Percentiles rank a stretch among this genome's conserved stretches.
Evolutionary conservation across 1,140 invertebrate species (phyloP).

Genomic region (Agrypnia vestita): DNA sequence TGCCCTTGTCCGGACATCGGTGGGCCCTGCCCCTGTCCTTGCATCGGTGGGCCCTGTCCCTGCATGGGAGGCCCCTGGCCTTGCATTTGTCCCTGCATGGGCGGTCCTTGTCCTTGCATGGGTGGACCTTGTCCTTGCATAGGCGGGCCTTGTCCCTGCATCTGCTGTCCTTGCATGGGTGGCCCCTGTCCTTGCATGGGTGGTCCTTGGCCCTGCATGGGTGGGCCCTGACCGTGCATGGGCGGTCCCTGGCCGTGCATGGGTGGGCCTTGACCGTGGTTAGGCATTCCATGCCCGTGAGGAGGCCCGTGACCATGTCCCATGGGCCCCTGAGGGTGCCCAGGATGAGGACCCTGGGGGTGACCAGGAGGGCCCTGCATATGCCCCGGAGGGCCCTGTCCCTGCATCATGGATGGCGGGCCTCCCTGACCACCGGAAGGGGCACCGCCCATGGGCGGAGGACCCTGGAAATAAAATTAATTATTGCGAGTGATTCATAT

Average conservation of each 20-base stretch:
- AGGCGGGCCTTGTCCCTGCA: slow-evolving; percentile 56
- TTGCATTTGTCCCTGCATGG: slow-evolving; percentile 49
- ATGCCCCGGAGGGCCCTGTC: slow-evolving; percentile 64
- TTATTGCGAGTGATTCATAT: no score
- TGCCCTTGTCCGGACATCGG: slow-evolving; percentile 57
- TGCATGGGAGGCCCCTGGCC: slow-evolving; percentile 54
- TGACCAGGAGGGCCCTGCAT: slow-evolving; percentile 53
- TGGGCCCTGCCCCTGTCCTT: slow-evolving; percentile 53
- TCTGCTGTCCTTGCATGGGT: slow-evolving; percentile 54
- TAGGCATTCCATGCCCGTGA: slow-evolving; percentile 53
- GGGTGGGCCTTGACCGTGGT: slow-evolving; percentile 56
- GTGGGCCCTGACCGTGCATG: slow-evolving; percentile 43
- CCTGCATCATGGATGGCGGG: slow-evolving; percentile 59
- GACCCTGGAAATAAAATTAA: slow-evolving; percentile 61
- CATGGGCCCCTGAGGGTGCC: slow-evolving; percentile 45
- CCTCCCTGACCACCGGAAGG: slow-evolving; percentile 63
- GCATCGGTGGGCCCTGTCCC: slow-evolving; percentile 52
- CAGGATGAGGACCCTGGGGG: slow-evolving; percentile 56
- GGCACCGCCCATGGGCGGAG: slow-evolving; percentile 65
- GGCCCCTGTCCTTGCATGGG: slow-evolving; percentile 49
- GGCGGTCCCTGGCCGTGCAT: slow-evolving; percentile 53
- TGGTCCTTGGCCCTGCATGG: slow-evolving; percentile 49
- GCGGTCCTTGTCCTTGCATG: slow-evolving; percentile 57
- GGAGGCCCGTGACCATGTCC: slow-evolving; percentile 52
- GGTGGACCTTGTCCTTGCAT: slow-evolving; percentile 57